These are phyloP conservation scores for Periophthalmus modestus DNA, from an alignment of 2,113 vertebrate genomes.

Conservation along the genomic window DNA sequence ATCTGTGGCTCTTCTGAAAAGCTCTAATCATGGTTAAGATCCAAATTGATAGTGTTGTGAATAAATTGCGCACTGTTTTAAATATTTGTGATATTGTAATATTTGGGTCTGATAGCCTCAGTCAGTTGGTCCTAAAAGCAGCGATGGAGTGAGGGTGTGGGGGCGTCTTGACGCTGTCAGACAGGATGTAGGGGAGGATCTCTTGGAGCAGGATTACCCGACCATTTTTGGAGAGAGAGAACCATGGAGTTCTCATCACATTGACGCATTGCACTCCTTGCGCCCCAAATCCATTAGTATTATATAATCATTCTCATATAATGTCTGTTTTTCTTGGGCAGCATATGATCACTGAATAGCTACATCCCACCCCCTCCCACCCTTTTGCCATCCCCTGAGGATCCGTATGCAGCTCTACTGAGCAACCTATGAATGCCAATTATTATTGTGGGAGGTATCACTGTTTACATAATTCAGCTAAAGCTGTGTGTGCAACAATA, in stretches of 20 bases:
- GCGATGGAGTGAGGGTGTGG: constrained; percentile 37
- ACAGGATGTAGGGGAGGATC: constrained; percentile 59
- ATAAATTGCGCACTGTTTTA: constrained; percentile 12
- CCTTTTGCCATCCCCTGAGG: constrained; percentile 15
- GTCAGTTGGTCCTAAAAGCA: constrained; percentile 19
- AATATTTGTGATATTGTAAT: constrained; percentile 12
- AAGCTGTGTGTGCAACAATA: constrained; percentile 14
- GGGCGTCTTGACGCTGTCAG: constrained; percentile 60
- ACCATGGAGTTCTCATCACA: constrained; percentile 52
- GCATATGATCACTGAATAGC: constrained; percentile 26
- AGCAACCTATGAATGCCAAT: constrained; percentile 57
- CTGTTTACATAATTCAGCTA: constrained; percentile 56
- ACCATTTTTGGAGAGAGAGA: constrained; percentile 66
- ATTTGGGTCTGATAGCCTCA: constrained; percentile 19
- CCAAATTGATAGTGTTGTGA: background rate
- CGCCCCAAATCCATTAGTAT: constrained; percentile 46
- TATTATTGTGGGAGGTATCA: constrained; percentile 56
- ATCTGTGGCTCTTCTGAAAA: constrained; percentile 11
- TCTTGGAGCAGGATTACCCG: constrained; percentile 47
- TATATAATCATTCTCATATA: constrained; percentile 54
- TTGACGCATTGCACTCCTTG: constrained; percentile 67
- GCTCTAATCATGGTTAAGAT: background rate
- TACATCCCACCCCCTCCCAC: constrained; percentile 9
- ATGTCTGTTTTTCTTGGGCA: constrained; percentile 22
- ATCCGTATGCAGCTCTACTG: constrained; percentile 52